phyloP scores from a whole-genome alignment of 1,140 invertebrate species.

The Hycleus cichorii region DNA sequence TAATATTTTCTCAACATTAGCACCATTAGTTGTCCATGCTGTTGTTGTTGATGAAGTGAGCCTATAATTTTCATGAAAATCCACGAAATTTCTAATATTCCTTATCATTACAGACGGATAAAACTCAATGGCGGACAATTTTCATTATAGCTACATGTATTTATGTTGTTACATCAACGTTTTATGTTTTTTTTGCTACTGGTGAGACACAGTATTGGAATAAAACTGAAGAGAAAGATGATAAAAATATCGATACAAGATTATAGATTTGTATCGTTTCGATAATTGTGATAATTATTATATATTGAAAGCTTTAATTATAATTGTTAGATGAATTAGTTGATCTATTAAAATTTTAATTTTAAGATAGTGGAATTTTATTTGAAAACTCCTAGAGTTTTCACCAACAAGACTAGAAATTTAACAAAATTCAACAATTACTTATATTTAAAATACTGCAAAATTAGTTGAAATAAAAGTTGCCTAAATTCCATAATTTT shows the following conservation, averaged over 20 bases:
- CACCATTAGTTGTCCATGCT: conserved; percentile 54
- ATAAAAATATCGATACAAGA: background rate
- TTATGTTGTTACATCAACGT: conserved; percentile 24
- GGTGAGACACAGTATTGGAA: conserved; percentile 30
- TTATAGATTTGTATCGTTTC: background rate
- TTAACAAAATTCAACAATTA: too few relatives aligned
- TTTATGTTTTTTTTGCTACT: conserved; percentile 25
- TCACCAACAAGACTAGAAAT: too few relatives aligned
- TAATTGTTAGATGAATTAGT: background rate
- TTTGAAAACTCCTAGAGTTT: too few relatives aligned
- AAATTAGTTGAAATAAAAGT: too few relatives aligned
- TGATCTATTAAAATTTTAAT: too few relatives aligned
- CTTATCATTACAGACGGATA: background rate
- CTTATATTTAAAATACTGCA: too few relatives aligned
- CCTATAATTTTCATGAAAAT: background rate
- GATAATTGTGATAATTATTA: background rate
- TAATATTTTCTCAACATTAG: conserved; percentile 61
- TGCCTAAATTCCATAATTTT: too few relatives aligned
- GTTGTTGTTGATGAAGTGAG: conserved; percentile 56
- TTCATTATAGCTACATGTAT: conserved; percentile 23
- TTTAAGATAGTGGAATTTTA: too few relatives aligned
- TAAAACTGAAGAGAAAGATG: background rate
- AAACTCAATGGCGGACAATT: conserved; percentile 24
- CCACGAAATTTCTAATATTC: background rate
- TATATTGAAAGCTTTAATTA: background rate